Evolutionary conservation across 2,888 invertebrate species (phyloP).

Genomic region (Xanthia togata): DNA sequence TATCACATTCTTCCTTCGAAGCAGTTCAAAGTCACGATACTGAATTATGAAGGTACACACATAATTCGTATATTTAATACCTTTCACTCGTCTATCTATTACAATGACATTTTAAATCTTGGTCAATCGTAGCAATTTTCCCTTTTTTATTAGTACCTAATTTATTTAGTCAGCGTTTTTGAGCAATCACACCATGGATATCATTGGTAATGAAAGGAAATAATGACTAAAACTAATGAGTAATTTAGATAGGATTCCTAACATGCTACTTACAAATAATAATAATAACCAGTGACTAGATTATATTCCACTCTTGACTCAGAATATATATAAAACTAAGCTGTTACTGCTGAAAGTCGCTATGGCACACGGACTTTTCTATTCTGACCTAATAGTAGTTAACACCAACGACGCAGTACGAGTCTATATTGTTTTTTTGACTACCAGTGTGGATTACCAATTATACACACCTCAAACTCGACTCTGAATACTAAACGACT

Average conservation of each 20-base stretch:
- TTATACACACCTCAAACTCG: conserved; percentile 25
- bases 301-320: conserved; percentile 46
- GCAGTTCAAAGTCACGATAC: conserved; percentile 53
- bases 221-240: conserved; percentile 39
- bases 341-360: conserved; percentile 4
- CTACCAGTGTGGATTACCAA: conserved; percentile 4
- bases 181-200: conserved; percentile 63
- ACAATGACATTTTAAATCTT: conserved; percentile 70
- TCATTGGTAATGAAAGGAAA: conserved; percentile 26
- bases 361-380: conserved; percentile 34
- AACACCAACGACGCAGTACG: conserved; percentile 13
- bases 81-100: conserved; percentile 58
- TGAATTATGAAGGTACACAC: conserved; percentile 51
- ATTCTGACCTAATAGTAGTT: conserved; percentile 27
- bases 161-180: conserved; percentile 52
- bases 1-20: conserved; percentile 65
- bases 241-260: conserved; percentile 24
- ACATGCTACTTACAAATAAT: conserved; percentile 17
- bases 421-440: conserved; percentile 16
- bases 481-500: conserved; percentile 44
- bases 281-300: conserved; percentile 41
- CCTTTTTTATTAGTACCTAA: conserved; percentile 42
- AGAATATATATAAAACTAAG: conserved; percentile 23
- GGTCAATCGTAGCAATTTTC: conserved; percentile 66
- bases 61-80: conserved; percentile 51